A percentile compares a stretch with the other conserved stretches of the same genome.
These are phyloP conservation scores for Octopus bimaculoides DNA, from an alignment of 1,140 invertebrate species.

Conservation along the genomic window DNA sequence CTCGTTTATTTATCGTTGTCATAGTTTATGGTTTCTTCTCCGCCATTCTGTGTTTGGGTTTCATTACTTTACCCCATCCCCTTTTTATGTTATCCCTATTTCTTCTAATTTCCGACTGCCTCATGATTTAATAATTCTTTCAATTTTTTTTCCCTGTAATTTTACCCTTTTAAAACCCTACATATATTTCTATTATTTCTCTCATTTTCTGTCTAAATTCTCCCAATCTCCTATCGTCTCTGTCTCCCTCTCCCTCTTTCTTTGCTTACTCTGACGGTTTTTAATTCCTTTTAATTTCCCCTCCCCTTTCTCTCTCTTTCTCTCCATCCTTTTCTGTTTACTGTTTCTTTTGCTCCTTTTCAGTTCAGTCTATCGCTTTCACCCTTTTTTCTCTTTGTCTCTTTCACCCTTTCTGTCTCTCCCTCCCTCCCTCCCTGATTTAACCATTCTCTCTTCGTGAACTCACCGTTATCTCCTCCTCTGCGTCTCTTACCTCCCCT, in stretches of 20 bases:
- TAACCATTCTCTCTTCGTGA: not conserved
- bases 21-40: too few species aligned
- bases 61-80: too few species aligned
- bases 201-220: not conserved
- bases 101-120: too few species aligned
- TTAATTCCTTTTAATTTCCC: not conserved
- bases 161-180: not conserved
- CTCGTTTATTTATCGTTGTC: too few species aligned
- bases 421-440: not conserved
- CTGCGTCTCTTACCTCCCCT: not conserved
- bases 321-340: not conserved
- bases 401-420: not conserved
- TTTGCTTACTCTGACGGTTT: not conserved
- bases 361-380: not conserved
- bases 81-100: too few species aligned
- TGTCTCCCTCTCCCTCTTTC: not conserved
- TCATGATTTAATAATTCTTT: too few species aligned
- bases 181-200: not conserved
- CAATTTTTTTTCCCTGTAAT: too few species aligned
- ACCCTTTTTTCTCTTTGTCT: not conserved
- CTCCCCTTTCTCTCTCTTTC: not conserved
- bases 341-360: not conserved
- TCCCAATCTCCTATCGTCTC: not conserved
- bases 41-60: too few species aligned
- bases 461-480: not conserved